Base-by-base conservation (phyloP, 2,113 vertebrate genomes). In the Cricetomys ansorgei region DNA sequence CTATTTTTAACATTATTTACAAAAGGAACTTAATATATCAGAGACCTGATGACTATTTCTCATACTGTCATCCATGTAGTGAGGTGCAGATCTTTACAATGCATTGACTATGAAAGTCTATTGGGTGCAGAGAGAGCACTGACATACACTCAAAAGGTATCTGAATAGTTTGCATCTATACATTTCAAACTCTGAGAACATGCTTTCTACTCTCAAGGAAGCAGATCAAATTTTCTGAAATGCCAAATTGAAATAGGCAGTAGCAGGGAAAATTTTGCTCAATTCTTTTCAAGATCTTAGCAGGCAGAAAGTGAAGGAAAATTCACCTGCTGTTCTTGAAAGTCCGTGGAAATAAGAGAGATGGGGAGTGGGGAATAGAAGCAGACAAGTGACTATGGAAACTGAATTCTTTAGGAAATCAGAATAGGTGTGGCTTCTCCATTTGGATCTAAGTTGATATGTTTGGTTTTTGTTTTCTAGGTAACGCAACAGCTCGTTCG, bases 391-490 rank as follows among this genome's bases (percentile, higher is more conserved):
- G 16, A 21, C 0, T 23, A 9, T 3, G 31, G 45, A 94, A 94
- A 65, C 45, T 77, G 27, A 25, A 64, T n/a, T 50, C 7, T 89
- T 37, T 89, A 76, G 8, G 85, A 55, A 67, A 2, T 48, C 45
- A 81, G 23, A 53, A 73, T 16, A 43, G 45, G 10, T 77, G 5
- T 50, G 77, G 25, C 31, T 77, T 90, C 65, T 91, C 29, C 6
- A 27, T 29, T 84, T 59, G 34, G 27, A 85, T 21, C 8, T 40
- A 77, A n/a, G 1, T 57, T 95, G 55, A 53, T 12, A 21, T 64
- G 11, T 94, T 29, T 94, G 40, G 69, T 88, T 93, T 97, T 31
- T 95, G 77, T 97, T 96, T 98, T 94, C 37, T 79, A 98, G 97
- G 94, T 76, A 73, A 94, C 15, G 43, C 92, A 11, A 10, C 43